phyloP scores from a whole-genome alignment of 2,888 invertebrate species.

The Calephelis perditalis region DNA sequence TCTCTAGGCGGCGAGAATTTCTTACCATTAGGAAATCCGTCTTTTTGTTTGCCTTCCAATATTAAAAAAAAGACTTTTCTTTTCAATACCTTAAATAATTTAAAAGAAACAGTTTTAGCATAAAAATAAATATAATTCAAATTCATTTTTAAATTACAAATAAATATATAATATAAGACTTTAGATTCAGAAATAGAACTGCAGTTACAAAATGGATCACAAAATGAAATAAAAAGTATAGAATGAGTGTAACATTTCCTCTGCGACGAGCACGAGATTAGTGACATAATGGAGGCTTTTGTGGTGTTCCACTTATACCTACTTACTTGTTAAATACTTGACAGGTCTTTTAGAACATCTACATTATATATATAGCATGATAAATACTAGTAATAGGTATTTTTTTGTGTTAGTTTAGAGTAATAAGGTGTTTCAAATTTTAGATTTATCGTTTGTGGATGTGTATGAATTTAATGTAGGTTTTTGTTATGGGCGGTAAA shows the following conservation, averaged over 20 bases:
- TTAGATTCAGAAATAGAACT: constrained; percentile 8
- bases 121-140: constrained; percentile 1
- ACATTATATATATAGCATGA: background rate
- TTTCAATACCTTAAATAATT: too few relatives aligned
- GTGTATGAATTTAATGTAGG: too few relatives aligned
- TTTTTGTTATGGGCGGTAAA: too few relatives aligned
- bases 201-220: constrained; percentile 15
- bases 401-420: too few relatives aligned
- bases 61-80: too few relatives aligned
- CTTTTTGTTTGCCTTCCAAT: too few relatives aligned
- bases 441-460: too few relatives aligned
- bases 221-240: constrained; percentile 16
- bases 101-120: too few relatives aligned
- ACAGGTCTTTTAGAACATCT: constrained; percentile 8
- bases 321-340: constrained; percentile 14
- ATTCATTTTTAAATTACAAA: background rate
- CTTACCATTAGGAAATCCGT: too few relatives aligned
- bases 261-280: constrained; percentile 22
- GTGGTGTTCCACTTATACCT: constrained; percentile 17
- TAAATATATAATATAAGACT: constrained; percentile 2
- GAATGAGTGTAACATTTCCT: constrained; percentile 15
- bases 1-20: too few relatives aligned
- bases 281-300: constrained; percentile 22
- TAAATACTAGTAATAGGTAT: too few relatives aligned
- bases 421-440: too few relatives aligned